Evolutionary conservation across 2,797 vertebrate species (phyloP).

Genomic region (Silurus aristotelis): DNA sequence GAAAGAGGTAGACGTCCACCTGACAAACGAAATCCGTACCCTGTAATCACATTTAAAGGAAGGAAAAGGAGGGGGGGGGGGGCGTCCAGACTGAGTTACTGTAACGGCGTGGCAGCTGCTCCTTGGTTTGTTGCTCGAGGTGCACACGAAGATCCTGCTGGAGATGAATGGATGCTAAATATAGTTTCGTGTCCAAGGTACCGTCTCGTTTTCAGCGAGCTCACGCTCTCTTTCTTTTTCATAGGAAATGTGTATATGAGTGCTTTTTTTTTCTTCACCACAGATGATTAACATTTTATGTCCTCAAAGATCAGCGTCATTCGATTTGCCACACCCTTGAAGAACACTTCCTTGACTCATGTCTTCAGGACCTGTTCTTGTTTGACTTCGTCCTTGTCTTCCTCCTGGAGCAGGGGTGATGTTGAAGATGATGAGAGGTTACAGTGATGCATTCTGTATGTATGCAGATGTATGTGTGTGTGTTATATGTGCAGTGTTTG

Average conservation of each 20-base stretch:
- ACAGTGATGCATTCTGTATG: conserved; percentile 32
- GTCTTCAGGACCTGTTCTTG: neutral
- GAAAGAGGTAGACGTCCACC: conserved; percentile 39
- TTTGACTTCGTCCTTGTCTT: neutral
- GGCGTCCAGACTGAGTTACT: conserved; percentile 1
- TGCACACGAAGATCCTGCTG: conserved; percentile 11
- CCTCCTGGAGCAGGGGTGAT: neutral
- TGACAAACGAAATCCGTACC: neutral
- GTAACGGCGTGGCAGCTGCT: neutral
- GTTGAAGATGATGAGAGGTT: neutral
- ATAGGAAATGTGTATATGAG: too few species aligned
- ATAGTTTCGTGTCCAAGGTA: conserved; percentile 4
- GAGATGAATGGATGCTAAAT: conserved; percentile 22
- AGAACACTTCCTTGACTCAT: neutral
- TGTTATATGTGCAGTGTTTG: conserved; percentile 8
- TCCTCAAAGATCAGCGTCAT: neutral
- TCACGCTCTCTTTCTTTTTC: too few species aligned
- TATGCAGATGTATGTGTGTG: neutral
- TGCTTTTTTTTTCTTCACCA: neutral
- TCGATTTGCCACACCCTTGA: neutral
- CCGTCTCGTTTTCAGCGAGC: too few species aligned
- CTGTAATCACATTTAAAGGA: conserved; percentile 10
- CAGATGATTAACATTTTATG: neutral
- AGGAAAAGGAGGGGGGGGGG: too few species aligned
- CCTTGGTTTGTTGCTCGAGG: neutral